Percentiles rank a stretch among this genome's conserved stretches.
These are phyloP conservation scores for Nomada fabriciana DNA, from an alignment of 2,888 invertebrate species.

Conservation along the genomic window DNA sequence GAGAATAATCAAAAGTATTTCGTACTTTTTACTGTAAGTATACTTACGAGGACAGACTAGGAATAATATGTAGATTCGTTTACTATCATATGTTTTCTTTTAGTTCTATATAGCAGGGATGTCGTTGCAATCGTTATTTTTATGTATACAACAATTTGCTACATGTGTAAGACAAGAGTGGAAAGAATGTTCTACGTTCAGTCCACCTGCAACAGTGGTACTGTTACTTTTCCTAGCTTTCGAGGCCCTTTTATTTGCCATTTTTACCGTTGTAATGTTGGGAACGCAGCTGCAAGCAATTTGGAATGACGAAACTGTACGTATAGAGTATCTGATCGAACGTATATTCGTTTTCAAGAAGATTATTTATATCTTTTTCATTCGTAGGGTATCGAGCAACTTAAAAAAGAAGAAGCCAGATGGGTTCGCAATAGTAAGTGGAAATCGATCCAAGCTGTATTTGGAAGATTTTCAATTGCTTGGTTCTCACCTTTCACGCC, in stretches of 20 bases:
- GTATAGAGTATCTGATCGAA: slow-evolving; percentile 30
- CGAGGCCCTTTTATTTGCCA: slow-evolving; percentile 97
- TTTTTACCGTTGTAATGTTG: slow-evolving; percentile 99
- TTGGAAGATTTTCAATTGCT: slow-evolving; percentile 96
- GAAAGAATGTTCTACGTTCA: slow-evolving; percentile 96
- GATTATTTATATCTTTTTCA: slow-evolving; percentile 64
- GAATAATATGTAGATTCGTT: slow-evolving; percentile 9
- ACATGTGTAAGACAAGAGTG: slow-evolving; percentile 97
- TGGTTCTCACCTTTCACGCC: slow-evolving; percentile 98
- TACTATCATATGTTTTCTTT: slow-evolving; percentile 78
- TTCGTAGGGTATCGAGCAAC: slow-evolving; percentile 96
- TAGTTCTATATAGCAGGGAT: slow-evolving; percentile 99
- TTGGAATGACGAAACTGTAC: slow-evolving; percentile 98
- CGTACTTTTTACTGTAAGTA: slow-evolving; percentile 97
- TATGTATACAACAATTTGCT: slow-evolving; percentile 97
- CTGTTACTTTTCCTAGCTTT: slow-evolving; percentile 95
- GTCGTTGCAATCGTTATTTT: slow-evolving; percentile 96
- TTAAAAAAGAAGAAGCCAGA: slow-evolving; percentile 97
- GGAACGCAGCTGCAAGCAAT: slow-evolving; percentile 98
- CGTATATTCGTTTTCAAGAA: background rate
- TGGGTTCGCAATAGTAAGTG: slow-evolving; percentile 97
- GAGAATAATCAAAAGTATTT: slow-evolving; percentile 99
- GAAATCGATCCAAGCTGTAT: slow-evolving; percentile 98
- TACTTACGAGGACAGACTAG: background rate
- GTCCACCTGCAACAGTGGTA: slow-evolving; percentile 98